phyloP scores from a whole-genome alignment of 2,113 vertebrate species.

The Amphilophus citrinellus region DNA sequence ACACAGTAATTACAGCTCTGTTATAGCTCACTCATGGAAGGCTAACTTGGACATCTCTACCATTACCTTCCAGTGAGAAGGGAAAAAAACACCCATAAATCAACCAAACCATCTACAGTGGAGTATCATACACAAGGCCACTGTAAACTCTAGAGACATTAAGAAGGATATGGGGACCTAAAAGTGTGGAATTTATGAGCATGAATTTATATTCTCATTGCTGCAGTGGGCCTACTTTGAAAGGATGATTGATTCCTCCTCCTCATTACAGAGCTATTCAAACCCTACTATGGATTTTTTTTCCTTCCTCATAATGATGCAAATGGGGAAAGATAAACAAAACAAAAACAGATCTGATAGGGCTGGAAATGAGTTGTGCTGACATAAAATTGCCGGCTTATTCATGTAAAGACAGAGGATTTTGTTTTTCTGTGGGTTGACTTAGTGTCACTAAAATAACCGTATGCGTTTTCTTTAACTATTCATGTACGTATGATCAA shows the following conservation, averaged over 20 bases:
- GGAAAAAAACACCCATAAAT: slow-evolving; percentile 57
- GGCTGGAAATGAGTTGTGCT: slow-evolving; percentile 53
- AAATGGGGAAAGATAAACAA: slow-evolving; percentile 74
- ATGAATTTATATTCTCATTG: slow-evolving; percentile 71
- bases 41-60: slow-evolving; percentile 64
- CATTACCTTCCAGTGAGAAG: slow-evolving; percentile 51
- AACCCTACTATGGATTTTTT: slow-evolving; percentile 65
- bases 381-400: slow-evolving; percentile 46
- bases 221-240: slow-evolving; percentile 68
- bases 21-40: slow-evolving; percentile 63
- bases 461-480: slow-evolving; percentile 51
- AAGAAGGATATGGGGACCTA: slow-evolving; percentile 65
- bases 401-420: slow-evolving; percentile 36
- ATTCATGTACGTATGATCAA: slow-evolving; percentile 57
- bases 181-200: slow-evolving; percentile 70
- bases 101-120: slow-evolving; percentile 38
- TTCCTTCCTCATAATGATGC: slow-evolving; percentile 65
- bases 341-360: slow-evolving; percentile 68
- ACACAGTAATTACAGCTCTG: slow-evolving; percentile 77
- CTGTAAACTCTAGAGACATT: slow-evolving; percentile 67
- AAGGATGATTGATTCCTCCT: slow-evolving; percentile 73
- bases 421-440: slow-evolving; percentile 33
- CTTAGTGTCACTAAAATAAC: slow-evolving; percentile 38
- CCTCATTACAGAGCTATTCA: slow-evolving; percentile 76
- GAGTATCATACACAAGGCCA: slow-evolving; percentile 53